Evolutionary conservation across 2,797 vertebrate species (phyloP).

Genomic region (Amniataba percoides): DNA sequence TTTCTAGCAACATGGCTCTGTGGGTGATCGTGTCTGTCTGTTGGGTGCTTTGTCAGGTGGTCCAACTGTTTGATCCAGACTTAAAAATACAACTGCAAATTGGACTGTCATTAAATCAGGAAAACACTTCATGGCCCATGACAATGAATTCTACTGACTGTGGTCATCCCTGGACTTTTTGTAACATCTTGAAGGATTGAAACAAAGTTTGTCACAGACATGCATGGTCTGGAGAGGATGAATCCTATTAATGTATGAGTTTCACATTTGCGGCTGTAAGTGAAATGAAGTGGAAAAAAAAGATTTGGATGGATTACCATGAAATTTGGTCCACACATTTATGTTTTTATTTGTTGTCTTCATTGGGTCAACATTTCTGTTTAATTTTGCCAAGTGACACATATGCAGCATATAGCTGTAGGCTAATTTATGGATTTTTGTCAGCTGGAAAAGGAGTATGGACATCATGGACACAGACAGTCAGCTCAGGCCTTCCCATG

Average conservation of each 20-base stretch:
- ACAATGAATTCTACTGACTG: neutral
- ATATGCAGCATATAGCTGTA: conserved; percentile 1
- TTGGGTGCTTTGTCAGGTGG: neutral
- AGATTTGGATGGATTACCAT: neutral
- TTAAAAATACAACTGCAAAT: neutral
- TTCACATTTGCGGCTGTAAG: neutral
- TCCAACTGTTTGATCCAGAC: neutral
- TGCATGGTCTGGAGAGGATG: neutral
- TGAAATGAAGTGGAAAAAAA: neutral
- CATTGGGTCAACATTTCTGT: neutral
- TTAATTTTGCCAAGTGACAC: neutral
- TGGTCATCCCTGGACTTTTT: no score
- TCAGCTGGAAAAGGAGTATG: conserved; percentile 13
- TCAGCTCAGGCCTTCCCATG: conserved; percentile 10
- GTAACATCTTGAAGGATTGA: no score
- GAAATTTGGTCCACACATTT: neutral
- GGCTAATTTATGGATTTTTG: neutral
- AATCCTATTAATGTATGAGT: neutral
- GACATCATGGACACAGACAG: neutral
- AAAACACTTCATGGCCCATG: no score
- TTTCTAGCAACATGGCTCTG: neutral
- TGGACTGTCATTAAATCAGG: neutral
- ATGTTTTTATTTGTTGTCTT: neutral
- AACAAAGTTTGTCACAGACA: no score
- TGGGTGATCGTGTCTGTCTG: neutral